phyloP scores from a whole-genome alignment of 2,888 invertebrate genomes.

The Hanleya hanleyi region DNA sequence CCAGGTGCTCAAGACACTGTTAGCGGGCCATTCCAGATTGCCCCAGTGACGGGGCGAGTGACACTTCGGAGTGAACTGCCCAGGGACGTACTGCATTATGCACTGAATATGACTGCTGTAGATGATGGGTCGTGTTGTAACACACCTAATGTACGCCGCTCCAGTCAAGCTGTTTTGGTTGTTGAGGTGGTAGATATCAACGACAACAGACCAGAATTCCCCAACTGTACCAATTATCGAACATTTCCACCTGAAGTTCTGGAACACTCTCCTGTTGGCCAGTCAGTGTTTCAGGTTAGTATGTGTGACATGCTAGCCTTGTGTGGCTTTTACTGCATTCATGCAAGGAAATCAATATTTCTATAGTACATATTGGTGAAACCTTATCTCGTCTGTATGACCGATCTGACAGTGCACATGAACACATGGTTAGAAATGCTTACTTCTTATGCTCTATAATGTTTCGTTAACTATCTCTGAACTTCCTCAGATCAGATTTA shows the following conservation, averaged over 20 bases:
- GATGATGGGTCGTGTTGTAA: constrained; percentile 98
- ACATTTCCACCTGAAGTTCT: neutral
- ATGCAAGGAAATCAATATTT: no score
- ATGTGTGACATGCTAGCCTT: no score
- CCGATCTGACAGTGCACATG: no score
- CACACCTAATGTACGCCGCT: constrained; percentile 84
- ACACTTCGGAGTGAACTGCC: constrained; percentile 57
- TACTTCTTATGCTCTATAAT: no score
- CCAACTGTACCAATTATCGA: constrained; percentile 89
- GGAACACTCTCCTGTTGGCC: neutral
- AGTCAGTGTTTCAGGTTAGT: no score
- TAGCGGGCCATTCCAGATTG: constrained; percentile 63
- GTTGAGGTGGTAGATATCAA: constrained; percentile 98
- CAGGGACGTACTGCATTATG: constrained; percentile 79
- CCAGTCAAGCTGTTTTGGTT: constrained; percentile 94
- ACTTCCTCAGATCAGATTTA: no score
- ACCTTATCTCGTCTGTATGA: no score
- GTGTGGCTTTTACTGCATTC: no score
- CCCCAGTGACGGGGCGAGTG: constrained; percentile 69
- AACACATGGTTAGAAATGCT: no score
- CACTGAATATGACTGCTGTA: constrained; percentile 95
- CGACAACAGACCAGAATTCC: constrained; percentile 97
- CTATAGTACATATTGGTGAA: no score
- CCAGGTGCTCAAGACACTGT: neutral
- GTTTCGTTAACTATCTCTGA: no score